These are phyloP conservation scores for Micromussa lordhowensis DNA, from an alignment of 92 coral and sea anemone genomes.

Conservation along the genomic window DNA sequence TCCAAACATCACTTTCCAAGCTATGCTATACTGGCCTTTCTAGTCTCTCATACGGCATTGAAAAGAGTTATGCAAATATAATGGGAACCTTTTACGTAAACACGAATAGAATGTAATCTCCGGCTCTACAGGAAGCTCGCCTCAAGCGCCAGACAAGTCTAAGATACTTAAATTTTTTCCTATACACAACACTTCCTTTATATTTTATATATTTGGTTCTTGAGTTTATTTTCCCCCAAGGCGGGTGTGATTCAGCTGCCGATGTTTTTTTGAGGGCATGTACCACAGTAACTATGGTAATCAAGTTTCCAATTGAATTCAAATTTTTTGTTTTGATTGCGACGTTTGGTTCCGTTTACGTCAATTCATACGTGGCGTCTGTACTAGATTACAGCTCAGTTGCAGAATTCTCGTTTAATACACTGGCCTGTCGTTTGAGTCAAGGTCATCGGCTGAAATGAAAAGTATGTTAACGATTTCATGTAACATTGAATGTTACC, in stretches of 20 bases:
- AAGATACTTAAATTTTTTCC: background rate
- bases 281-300: background rate
- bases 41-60: too few species aligned
- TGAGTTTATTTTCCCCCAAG: background rate
- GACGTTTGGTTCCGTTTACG: background rate
- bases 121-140: too few species aligned
- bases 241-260: slow-evolving; percentile 2
- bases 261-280: background rate
- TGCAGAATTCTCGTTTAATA: background rate
- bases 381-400: background rate
- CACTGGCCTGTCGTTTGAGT: background rate
- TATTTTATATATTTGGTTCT: background rate
- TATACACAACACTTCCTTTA: background rate
- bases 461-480: background rate
- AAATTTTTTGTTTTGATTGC: slow-evolving; percentile 9
- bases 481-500: background rate
- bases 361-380: background rate
- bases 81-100: too few species aligned
- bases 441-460: background rate
- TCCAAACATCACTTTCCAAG: too few species aligned
- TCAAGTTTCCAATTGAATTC: background rate
- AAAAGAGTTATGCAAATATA: too few species aligned
- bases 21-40: too few species aligned
- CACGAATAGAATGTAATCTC: too few species aligned
- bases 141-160: too few species aligned